These are phyloP conservation scores for Pipistrellus pipistrellus DNA, from an alignment of 2,797 vertebrate species.

Conservation along the genomic window DNA sequence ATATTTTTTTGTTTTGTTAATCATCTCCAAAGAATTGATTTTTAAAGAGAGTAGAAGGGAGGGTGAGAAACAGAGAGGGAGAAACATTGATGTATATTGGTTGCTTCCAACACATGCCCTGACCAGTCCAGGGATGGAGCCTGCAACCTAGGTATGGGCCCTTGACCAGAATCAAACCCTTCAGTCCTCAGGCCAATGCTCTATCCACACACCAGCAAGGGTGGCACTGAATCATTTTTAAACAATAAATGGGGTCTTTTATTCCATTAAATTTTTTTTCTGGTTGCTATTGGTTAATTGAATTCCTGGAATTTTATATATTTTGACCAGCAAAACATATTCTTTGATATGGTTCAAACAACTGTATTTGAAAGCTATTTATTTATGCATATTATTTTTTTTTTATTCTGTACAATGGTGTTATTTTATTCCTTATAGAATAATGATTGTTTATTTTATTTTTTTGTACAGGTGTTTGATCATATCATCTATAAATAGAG, in stretches of 20 bases:
- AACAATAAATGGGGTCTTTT: neutral
- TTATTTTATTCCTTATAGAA: neutral
- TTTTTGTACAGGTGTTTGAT: neutral
- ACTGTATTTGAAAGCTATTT: neutral
- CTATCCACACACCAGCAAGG: too few species aligned
- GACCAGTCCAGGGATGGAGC: too few species aligned
- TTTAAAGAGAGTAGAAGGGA: too few species aligned
- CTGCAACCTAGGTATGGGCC: too few species aligned
- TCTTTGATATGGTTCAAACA: neutral
- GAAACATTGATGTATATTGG: too few species aligned
- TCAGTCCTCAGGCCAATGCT: too few species aligned
- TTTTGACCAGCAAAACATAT: neutral
- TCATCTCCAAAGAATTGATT: too few species aligned
- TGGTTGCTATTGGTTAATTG: neutral
- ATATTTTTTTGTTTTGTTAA: neutral
- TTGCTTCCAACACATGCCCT: too few species aligned
- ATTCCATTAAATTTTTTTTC: neutral
- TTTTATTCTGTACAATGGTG: neutral
- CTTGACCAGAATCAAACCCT: too few species aligned
- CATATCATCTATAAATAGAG: neutral
- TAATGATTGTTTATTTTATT: neutral
- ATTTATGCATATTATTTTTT: neutral
- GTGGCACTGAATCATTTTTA: neutral
- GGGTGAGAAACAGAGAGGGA: too few species aligned
- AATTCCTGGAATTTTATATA: neutral